Evolutionary conservation across 2,888 invertebrate species (phyloP).

Genomic region (Acrobasis consociella): DNA sequence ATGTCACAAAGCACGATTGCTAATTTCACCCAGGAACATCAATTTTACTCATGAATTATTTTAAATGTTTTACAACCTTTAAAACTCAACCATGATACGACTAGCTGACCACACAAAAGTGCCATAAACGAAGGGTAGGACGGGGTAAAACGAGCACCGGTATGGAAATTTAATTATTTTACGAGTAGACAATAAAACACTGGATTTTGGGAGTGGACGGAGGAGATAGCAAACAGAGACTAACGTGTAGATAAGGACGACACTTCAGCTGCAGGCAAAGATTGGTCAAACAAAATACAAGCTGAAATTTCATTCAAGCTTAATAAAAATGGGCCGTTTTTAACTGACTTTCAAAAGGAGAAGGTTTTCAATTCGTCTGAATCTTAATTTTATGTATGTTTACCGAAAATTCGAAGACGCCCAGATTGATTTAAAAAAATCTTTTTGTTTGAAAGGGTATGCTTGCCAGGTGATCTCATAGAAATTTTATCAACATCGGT

Average conservation of each 20-base stretch:
- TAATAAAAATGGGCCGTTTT: neutral
- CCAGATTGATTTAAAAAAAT: too few relatives aligned
- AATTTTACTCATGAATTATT: conserved; percentile 6
- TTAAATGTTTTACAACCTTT: conserved; percentile 14
- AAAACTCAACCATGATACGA: conserved; percentile 9
- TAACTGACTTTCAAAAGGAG: too few relatives aligned
- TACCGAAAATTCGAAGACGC: too few relatives aligned
- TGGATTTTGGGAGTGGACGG: conserved; percentile 20
- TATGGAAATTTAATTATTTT: conserved; percentile 72
- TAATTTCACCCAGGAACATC: too few relatives aligned
- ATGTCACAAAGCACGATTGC: neutral
- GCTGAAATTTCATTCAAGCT: too few relatives aligned
- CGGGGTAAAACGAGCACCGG: conserved; percentile 44
- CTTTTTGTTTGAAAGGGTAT: too few relatives aligned
- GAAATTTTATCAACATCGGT: too few relatives aligned
- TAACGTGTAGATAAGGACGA: neutral
- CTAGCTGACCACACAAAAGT: conserved; percentile 25
- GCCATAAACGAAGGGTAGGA: conserved; percentile 27
- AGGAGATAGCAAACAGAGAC: neutral
- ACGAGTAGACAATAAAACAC: conserved; percentile 39
- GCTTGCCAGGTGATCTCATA: too few relatives aligned
- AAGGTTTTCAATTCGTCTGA: too few relatives aligned
- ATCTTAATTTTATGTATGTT: too few relatives aligned
- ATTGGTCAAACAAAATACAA: too few relatives aligned
- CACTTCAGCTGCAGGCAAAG: too few relatives aligned